phyloP scores from a whole-genome alignment of 2,888 invertebrate genomes.

The Ditylenchus weischeri region DNA sequence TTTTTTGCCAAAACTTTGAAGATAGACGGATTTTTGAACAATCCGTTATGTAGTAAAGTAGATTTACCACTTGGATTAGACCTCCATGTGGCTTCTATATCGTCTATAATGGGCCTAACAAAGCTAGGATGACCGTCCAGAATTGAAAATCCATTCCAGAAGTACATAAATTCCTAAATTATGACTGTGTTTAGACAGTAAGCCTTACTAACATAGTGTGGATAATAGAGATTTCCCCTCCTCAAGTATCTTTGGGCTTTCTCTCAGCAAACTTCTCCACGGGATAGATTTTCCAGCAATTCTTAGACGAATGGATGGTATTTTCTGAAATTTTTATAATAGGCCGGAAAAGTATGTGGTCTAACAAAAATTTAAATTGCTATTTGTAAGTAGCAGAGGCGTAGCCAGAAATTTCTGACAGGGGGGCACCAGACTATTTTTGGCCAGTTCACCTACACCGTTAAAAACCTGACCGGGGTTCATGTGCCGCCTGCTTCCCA shows the following conservation, averaged over 20 bases:
- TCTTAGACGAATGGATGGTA: constrained; percentile 78
- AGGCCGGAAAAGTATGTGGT: not conserved
- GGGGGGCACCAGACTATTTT: too few relatives aligned
- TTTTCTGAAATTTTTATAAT: constrained; percentile 66
- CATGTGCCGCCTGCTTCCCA: too few relatives aligned
- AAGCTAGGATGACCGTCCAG: constrained; percentile 68
- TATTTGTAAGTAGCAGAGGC: too few relatives aligned
- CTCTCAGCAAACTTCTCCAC: constrained; percentile 91
- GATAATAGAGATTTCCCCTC: constrained; percentile 75
- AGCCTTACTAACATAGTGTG: constrained; percentile 67
- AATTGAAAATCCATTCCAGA: constrained; percentile 87
- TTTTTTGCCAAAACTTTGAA: too few relatives aligned
- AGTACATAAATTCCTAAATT: constrained; percentile 75
- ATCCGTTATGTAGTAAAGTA: too few relatives aligned
- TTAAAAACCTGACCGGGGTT: too few relatives aligned
- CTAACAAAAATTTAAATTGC: too few relatives aligned
- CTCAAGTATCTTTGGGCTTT: constrained; percentile 74
- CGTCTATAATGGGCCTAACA: constrained; percentile 59
- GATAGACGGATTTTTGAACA: too few relatives aligned
- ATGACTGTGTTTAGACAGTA: not conserved
- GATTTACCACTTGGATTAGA: constrained; percentile 24
- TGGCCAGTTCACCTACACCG: too few relatives aligned
- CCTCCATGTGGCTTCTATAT: constrained; percentile 52
- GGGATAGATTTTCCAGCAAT: constrained; percentile 94
- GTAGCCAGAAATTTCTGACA: too few relatives aligned